Conservation (phyloP, 2,113 vertebrate genomes). For the Leptodactylus fuscus region DNA sequence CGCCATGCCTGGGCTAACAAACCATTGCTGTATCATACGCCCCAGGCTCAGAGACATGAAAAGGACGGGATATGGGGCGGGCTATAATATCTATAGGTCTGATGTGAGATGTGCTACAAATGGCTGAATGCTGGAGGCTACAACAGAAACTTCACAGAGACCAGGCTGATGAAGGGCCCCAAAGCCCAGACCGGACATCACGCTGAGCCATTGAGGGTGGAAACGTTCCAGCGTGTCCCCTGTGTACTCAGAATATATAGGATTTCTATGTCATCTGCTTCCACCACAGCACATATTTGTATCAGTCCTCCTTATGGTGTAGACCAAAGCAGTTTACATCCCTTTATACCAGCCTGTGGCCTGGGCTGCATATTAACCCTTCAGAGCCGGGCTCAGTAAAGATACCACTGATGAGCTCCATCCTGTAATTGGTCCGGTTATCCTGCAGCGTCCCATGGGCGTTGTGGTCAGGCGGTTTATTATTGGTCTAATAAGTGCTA, state of each 20-base stretch:
- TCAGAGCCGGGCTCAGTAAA: background rate
- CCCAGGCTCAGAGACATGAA: background rate
- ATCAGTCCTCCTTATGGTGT: too few relatives aligned
- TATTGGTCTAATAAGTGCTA: slow-evolving; percentile 4
- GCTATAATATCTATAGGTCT: background rate
- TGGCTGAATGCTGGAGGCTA: slow-evolving; percentile 4
- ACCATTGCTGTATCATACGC: background rate
- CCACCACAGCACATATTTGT: too few relatives aligned
- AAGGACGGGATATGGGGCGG: background rate
- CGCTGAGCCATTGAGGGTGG: background rate
- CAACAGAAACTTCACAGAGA: background rate
- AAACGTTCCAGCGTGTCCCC: too few relatives aligned
- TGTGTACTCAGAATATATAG: background rate
- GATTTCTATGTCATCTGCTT: too few relatives aligned
- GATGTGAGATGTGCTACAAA: background rate
- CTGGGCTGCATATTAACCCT: too few relatives aligned
- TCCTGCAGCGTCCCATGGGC: background rate
- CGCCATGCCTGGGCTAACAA: slow-evolving; percentile 5
- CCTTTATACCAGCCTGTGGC: too few relatives aligned
- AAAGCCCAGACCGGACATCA: background rate
- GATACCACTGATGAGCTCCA: background rate
- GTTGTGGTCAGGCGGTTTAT: background rate
- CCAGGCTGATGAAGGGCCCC: background rate
- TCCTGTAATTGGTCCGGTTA: background rate
- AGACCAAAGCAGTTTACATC: too few relatives aligned